Evolutionary conservation across 2,888 invertebrate species (phyloP), one percentile per base, ranked within the genome.

Genomic region (Polyommatus iphigenia): DNA sequence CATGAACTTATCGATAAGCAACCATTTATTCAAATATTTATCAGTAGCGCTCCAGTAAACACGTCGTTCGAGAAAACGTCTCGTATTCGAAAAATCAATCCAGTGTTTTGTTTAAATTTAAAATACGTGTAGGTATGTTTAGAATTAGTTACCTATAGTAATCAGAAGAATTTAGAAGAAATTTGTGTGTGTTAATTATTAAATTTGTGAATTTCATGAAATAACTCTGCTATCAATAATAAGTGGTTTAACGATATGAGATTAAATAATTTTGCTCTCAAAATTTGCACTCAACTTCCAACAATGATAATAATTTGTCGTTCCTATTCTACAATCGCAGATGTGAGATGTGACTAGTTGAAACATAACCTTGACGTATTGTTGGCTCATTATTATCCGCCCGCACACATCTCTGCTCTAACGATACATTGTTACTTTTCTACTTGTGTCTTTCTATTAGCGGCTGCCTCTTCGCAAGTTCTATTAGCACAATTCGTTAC

Each of bases 301-400:
- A 24, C 29, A 67, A 67, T 67, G 18, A 75, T 46, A 10, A 46
- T 24, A 24, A 24, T 24, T 80, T 80, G 83, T 83, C 79, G 75
- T 78, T 80, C 80, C 78, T 78, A 81, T 80, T 77, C 77, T 79
- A 78, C 41, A 54, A 80, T 80, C 78, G 78, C 81, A 81, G 80
- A 81, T 82, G 80, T 80, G 80, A 81, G 80, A 80, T 82, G 80
- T 80, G 80, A 81, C 80, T 81, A 81, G 83, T 84, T 84, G 82
- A 81, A 80, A 80, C 77, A 79, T 80, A 83, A 79, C 91, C 91
- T 92, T 92, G 90, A 88, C 76, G 85, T 86, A 87, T 88, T 89
- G 89, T 91, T 89, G 87, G 87, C 90, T 89, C 88, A 89, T 90
- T 89, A 87, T 85, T 89, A 87, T 85, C 85, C 82, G 84, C 84